These are phyloP conservation scores for Pissodes strobi DNA, from an alignment of 1,140 invertebrate genomes.

Conservation along the genomic window DNA sequence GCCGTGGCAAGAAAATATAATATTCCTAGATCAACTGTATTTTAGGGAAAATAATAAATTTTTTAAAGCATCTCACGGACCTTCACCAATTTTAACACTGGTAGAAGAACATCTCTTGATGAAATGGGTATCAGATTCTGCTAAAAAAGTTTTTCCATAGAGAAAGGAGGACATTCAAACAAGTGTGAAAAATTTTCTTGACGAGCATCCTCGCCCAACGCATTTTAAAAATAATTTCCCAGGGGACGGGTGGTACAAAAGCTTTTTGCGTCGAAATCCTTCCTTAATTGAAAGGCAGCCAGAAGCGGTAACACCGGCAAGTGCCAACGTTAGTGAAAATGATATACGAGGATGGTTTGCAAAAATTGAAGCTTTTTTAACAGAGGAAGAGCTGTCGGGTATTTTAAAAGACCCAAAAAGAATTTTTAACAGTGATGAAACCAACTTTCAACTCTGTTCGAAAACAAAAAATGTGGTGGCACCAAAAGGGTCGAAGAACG, in stretches of 20 bases:
- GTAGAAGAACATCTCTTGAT: slow-evolving; percentile 27
- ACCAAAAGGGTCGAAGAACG: slow-evolving; percentile 44
- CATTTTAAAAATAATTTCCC: slow-evolving; percentile 48
- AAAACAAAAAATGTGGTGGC: slow-evolving; percentile 46
- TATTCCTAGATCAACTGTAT: neutral
- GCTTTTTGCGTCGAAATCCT: slow-evolving; percentile 45
- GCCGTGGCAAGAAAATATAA: neutral
- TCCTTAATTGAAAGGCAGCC: slow-evolving; percentile 34
- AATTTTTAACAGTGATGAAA: slow-evolving; percentile 54
- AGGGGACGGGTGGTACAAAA: slow-evolving; percentile 36
- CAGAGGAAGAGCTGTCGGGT: slow-evolving; percentile 25
- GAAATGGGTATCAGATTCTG: slow-evolving; percentile 25
- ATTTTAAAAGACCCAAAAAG: slow-evolving; percentile 43
- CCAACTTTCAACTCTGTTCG: slow-evolving; percentile 48
- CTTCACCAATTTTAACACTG: slow-evolving; percentile 25
- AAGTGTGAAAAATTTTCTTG: slow-evolving; percentile 30
- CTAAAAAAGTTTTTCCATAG: slow-evolving; percentile 31
- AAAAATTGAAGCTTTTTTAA: slow-evolving; percentile 44
- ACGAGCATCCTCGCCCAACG: slow-evolving; percentile 27
- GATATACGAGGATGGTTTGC: slow-evolving; percentile 45
- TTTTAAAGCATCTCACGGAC: slow-evolving; percentile 27
- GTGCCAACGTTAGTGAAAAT: slow-evolving; percentile 40
- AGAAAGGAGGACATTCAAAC: slow-evolving; percentile 29
- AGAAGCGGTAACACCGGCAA: slow-evolving; percentile 41
- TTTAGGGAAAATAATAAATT: slow-evolving; percentile 22